Evolutionary conservation across 2,113 vertebrate genomes (phyloP).

Genomic region (Pao palembangensis): DNA sequence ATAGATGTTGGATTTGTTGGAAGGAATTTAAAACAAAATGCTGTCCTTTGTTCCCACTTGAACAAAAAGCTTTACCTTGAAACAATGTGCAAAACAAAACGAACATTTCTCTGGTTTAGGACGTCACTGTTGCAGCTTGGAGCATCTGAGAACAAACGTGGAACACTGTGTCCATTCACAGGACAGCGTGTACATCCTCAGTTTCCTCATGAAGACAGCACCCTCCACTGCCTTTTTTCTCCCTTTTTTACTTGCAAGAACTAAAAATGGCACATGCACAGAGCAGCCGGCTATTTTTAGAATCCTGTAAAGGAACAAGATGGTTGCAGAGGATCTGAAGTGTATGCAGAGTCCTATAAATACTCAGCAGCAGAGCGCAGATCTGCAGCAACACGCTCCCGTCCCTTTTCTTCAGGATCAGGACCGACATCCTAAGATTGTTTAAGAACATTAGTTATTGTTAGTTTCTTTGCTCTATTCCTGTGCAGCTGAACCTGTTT

Average conservation of each 20-base stretch:
- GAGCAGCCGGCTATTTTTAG: slow-evolving; percentile 73
- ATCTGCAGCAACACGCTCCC: slow-evolving; percentile 24
- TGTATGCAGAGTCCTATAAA: slow-evolving; percentile 64
- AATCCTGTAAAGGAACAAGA: slow-evolving; percentile 67
- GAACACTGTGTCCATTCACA: slow-evolving; percentile 43
- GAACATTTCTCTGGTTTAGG: neutral
- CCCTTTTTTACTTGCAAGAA: slow-evolving; percentile 39
- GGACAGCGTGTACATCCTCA: slow-evolving; percentile 6
- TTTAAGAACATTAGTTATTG: neutral
- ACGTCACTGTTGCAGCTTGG: neutral
- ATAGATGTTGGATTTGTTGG: no score
- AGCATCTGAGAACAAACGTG: slow-evolving; percentile 9
- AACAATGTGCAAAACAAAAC: no score
- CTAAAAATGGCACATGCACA: slow-evolving; percentile 63
- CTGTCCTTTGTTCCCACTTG: no score
- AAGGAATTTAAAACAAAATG: no score
- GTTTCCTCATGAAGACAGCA: slow-evolving; percentile 30
- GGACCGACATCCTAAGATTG: slow-evolving; percentile 28
- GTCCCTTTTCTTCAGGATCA: slow-evolving; percentile 8
- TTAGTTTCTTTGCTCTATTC: slow-evolving; percentile 38
- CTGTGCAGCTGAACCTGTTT: slow-evolving; percentile 29
- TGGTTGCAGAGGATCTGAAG: slow-evolving; percentile 64
- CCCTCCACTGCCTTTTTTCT: slow-evolving; percentile 6
- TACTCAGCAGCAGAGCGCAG: slow-evolving; percentile 27
- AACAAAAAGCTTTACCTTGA: no score